phyloP scores from a whole-genome alignment of 1,140 invertebrate species.

The Potamilus streckersoni region DNA sequence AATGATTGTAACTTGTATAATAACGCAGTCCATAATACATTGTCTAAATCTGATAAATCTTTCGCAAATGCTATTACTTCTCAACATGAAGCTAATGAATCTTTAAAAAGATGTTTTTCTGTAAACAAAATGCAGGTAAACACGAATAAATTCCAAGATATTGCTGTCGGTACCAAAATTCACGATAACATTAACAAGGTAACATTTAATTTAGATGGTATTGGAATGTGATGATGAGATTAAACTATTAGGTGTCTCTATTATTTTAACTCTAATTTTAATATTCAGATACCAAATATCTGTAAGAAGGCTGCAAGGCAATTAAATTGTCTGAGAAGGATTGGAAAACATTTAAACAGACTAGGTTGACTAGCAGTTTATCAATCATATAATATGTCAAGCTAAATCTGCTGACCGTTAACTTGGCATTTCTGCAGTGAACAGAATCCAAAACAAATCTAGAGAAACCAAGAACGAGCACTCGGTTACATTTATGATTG shows the following conservation, averaged over 20 bases:
- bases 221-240: slow-evolving; percentile 24
- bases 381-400: slow-evolving; percentile 25
- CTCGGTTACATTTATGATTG: no score
- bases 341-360: no score
- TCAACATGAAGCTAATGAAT: background rate
- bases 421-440: no score
- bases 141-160: slow-evolving; percentile 22
- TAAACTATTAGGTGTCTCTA: slow-evolving; percentile 19
- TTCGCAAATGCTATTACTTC: background rate
- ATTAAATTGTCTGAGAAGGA: slow-evolving; percentile 4
- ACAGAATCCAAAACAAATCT: no score
- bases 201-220: slow-evolving; percentile 10
- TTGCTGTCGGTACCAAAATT: slow-evolving; percentile 5
- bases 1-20: background rate
- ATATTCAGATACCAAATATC: slow-evolving; percentile 16
- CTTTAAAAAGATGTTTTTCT: slow-evolving; percentile 1
- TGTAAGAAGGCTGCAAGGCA: slow-evolving; percentile 25
- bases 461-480: no score
- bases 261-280: slow-evolving; percentile 28
- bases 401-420: slow-evolving; percentile 1
- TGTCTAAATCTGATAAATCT: background rate
- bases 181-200: background rate
- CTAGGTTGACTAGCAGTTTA: background rate
- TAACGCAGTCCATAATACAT: slow-evolving; percentile 16
- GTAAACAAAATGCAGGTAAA: slow-evolving; percentile 15